These are phyloP conservation scores for Donacobius atricapilla DNA, from an alignment of 2,113 vertebrate species.

Conservation along the genomic window DNA sequence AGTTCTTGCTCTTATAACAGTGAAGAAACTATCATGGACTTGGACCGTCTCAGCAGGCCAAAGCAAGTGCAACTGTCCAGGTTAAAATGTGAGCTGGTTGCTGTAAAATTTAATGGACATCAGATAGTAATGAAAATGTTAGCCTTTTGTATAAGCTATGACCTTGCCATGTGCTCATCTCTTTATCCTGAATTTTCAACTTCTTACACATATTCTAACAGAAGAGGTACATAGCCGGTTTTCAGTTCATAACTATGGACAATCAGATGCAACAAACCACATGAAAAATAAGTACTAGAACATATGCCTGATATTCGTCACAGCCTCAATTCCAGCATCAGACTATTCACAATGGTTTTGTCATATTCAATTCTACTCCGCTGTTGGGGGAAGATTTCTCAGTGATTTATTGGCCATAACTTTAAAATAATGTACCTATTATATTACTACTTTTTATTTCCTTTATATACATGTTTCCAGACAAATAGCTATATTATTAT, in stretches of 20 bases:
- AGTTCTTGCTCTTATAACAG: conserved; percentile 38
- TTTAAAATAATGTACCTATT: background rate
- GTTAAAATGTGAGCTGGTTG: conserved; percentile 13
- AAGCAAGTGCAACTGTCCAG: background rate
- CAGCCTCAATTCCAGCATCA: background rate
- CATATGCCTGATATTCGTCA: background rate
- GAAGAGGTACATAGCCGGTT: background rate
- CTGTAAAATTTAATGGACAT: background rate
- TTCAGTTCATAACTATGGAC: background rate
- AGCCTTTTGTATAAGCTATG: background rate
- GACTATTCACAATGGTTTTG: background rate
- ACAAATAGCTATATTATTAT: background rate
- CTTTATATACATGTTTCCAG: background rate
- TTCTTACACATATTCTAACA: background rate
- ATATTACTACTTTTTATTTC: background rate
- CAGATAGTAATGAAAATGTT: background rate
- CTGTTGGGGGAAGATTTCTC: background rate
- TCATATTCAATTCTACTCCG: background rate
- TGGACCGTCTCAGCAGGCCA: conserved; percentile 15
- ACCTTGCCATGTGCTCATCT: background rate
- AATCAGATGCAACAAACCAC: background rate
- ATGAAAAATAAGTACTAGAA: background rate
- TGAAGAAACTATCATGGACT: conserved; percentile 14
- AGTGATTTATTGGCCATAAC: background rate
- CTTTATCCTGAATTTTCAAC: background rate